phyloP scores from a whole-genome alignment of 1,140 invertebrate species.

The Aricia agestis region DNA sequence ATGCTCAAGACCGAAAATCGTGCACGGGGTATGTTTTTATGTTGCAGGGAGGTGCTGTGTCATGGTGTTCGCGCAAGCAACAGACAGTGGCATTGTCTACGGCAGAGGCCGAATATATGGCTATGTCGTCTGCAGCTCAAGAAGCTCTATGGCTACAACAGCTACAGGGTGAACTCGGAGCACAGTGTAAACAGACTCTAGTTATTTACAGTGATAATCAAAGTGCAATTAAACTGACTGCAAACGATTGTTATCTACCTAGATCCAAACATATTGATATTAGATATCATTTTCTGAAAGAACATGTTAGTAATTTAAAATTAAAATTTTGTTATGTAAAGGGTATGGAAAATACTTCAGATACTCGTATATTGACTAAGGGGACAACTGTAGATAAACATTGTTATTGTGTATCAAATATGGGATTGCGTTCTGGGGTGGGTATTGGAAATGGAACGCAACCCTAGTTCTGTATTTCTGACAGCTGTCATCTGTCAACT shows the following conservation, averaged over 20 bases:
- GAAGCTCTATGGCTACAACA: slow-evolving; percentile 12
- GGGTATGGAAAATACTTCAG: too few species aligned
- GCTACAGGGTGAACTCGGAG: slow-evolving; percentile 7
- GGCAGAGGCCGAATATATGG: slow-evolving; percentile 11
- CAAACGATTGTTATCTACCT: slow-evolving; percentile 13
- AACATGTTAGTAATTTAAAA: too few species aligned
- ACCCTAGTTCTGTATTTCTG: too few species aligned
- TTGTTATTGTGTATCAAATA: too few species aligned
- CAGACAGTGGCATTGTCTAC: slow-evolving; percentile 13
- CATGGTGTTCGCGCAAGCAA: slow-evolving; percentile 14
- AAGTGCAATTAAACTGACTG: not conserved
- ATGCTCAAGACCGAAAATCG: slow-evolving; percentile 19
- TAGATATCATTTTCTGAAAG: too few species aligned
- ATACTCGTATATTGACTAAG: too few species aligned
- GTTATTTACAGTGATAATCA: not conserved
- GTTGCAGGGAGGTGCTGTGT: not conserved
- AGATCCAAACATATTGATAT: slow-evolving; percentile 15
- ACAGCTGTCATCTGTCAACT: too few species aligned
- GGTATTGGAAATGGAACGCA: too few species aligned
- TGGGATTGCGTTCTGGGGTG: too few species aligned
- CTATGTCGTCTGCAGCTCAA: not conserved
- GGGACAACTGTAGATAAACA: too few species aligned
- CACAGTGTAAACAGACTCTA: not conserved
- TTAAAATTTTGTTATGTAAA: too few species aligned
- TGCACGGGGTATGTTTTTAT: slow-evolving; percentile 19